phyloP scores from a whole-genome alignment of 2,797 vertebrate species.

The Fistularia commersonii region DNA sequence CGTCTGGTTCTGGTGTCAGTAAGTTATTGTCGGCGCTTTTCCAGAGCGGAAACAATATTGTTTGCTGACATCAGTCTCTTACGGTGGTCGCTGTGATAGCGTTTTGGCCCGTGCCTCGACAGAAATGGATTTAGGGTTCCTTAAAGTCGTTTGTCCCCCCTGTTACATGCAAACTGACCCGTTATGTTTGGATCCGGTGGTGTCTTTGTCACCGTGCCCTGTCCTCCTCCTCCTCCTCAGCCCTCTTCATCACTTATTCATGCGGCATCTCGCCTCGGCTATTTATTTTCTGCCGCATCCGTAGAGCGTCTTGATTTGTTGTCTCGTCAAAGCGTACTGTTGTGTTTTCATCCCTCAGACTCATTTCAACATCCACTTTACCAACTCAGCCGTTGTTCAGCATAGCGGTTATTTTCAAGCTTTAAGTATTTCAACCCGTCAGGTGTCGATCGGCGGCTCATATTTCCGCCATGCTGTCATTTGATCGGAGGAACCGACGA shows the following conservation, averaged over 20 bases:
- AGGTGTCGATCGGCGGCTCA: background rate
- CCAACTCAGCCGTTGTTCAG: background rate
- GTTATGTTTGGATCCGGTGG: conserved; percentile 30
- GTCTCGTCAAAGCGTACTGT: conserved; percentile 10
- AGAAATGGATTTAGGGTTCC: conserved; percentile 18
- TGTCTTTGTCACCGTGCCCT: conserved; percentile 20
- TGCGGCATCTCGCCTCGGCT: conserved; percentile 35
- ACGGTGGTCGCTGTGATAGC: background rate
- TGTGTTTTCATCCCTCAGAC: conserved; percentile 13
- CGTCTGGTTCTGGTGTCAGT: no score
- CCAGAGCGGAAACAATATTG: no score
- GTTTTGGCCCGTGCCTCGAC: conserved; percentile 18
- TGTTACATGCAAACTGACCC: conserved; percentile 22
- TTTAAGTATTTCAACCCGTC: conserved; percentile 18
- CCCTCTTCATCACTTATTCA: conserved; percentile 53
- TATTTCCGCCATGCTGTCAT: background rate
- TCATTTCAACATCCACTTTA: background rate
- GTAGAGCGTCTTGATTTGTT: conserved; percentile 4
- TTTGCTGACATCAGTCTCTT: no score
- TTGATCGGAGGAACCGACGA: background rate
- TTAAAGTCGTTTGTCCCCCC: conserved; percentile 7
- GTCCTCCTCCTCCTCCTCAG: conserved; percentile 3
- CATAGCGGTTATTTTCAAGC: background rate
- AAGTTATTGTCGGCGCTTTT: no score
- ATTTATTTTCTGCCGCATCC: conserved; percentile 9